Evolutionary conservation across 1,140 invertebrate genomes (phyloP), one percentile per base, ranked within the genome.

Genomic region (Procambarus virginalis): DNA sequence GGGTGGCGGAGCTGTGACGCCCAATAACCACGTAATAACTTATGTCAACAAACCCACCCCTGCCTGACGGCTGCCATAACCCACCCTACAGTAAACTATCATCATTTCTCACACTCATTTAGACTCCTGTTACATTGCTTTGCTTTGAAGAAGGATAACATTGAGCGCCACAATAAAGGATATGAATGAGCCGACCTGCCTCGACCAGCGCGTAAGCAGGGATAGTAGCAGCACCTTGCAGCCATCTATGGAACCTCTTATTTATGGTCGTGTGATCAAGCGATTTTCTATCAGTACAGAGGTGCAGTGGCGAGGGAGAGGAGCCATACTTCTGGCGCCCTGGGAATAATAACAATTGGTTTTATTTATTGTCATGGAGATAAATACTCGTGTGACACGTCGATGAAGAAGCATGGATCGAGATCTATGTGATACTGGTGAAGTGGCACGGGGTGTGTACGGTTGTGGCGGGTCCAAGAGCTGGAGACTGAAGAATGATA

Each of bases 261-360:
- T 49, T 22, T 68, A 22, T 84, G 60, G 20, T 20, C 17, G 82
- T 84, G 64, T 73, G 82, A 49, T 75, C 5, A 60, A 70, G 75
- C 68, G 49, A 84, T 51, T 51, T 51, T 75, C 82, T 5, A 75
- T 84, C 82, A 84, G 82, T 73, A 34, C 48, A 64, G 12, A 64
- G 60, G 60, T 14, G 60, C 4, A 17, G 60, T 17, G 60, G 60
- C 60, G 12, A 17, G 12, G 10, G 60, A 20, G 12, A 55, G 51
- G 51, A 55, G 51, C 51, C 51, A 34, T 34, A 5, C 51, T 55
- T 4, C 51, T 9, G 51, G 8, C 51, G 51, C 51, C 12, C 51
- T 9, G 12, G 51, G 12, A 9, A 55, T 12, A 55, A 55, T 55
- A 55, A 9, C 8, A 55, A 9, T 55, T 55, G 12, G 51, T 55